These are phyloP conservation scores for Morpho achilles DNA, from an alignment of 2,888 invertebrate genomes.

Conservation along the genomic window DNA sequence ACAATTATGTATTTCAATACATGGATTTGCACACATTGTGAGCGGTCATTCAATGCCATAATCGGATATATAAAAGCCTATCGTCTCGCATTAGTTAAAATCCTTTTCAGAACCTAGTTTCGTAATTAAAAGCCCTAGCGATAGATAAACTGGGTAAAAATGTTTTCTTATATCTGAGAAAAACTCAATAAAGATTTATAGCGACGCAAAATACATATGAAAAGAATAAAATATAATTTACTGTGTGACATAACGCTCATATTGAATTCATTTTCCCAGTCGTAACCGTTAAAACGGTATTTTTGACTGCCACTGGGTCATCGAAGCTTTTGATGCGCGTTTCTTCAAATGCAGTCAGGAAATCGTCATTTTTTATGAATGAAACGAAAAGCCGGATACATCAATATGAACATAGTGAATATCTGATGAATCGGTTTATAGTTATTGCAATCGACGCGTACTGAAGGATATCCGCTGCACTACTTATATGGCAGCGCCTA, in stretches of 20 bases:
- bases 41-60: too few species aligned
- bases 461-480: conserved; percentile 32
- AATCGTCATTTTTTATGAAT: conserved; percentile 21
- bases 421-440: conserved; percentile 34
- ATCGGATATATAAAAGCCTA: too few species aligned
- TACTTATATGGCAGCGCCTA: conserved; percentile 29
- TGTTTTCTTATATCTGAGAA: neutral
- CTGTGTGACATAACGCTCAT: conserved; percentile 15
- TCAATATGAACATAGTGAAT: conserved; percentile 27
- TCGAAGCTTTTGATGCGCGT: conserved; percentile 13
- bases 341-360: conserved; percentile 17
- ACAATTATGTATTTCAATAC: too few species aligned
- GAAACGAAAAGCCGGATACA: conserved; percentile 26
- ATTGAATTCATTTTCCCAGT: conserved; percentile 16
- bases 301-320: conserved; percentile 19
- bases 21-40: too few species aligned
- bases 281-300: conserved; percentile 19
- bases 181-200: neutral
- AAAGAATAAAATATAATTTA: conserved; percentile 3
- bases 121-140: too few species aligned
- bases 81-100: too few species aligned
- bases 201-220: neutral
- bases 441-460: conserved; percentile 29
- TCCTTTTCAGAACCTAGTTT: too few species aligned
- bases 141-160: too few species aligned